phyloP scores from a whole-genome alignment of 2,113 vertebrate species.

The Chamaea fasciata region DNA sequence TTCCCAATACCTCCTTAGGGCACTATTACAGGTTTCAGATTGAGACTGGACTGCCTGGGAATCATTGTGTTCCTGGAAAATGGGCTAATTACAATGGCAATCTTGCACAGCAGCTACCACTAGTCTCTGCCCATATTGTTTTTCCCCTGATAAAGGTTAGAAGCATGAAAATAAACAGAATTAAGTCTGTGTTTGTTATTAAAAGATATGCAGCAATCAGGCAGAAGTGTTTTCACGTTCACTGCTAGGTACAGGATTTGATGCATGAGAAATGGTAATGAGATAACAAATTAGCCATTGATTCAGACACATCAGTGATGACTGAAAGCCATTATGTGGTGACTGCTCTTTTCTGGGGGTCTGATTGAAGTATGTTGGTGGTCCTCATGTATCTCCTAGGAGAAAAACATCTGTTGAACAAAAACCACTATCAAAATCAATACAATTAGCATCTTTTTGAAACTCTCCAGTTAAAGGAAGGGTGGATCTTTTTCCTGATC shows the following conservation, averaged over 20 bases:
- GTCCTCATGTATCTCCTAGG: slow-evolving; percentile 8
- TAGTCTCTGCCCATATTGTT: not conserved
- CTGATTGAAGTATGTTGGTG: slow-evolving; percentile 51
- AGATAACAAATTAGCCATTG: slow-evolving; percentile 32
- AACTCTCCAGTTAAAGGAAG: not conserved
- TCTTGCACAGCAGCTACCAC: not conserved
- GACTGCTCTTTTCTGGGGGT: not conserved
- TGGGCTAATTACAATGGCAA: not conserved
- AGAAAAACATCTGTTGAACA: slow-evolving; percentile 44
- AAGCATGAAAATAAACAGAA: not conserved
- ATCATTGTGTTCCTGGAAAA: not conserved
- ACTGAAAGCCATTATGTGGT: slow-evolving; percentile 34
- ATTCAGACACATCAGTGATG: not conserved
- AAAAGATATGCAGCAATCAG: not conserved
- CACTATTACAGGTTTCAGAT: not conserved
- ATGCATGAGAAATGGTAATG: slow-evolving; percentile 13
- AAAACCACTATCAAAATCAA: slow-evolving; percentile 17
- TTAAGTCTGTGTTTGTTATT: not conserved
- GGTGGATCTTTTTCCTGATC: not conserved
- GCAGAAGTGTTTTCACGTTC: not conserved
- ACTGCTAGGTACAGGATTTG: not conserved
- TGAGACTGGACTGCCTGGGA: not conserved
- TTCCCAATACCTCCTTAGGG: not conserved
- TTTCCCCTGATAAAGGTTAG: not conserved
- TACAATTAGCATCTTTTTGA: slow-evolving; percentile 19